These are phyloP conservation scores for Rhingia campestris DNA, from an alignment of 2,888 invertebrate genomes.

Conservation along the genomic window DNA sequence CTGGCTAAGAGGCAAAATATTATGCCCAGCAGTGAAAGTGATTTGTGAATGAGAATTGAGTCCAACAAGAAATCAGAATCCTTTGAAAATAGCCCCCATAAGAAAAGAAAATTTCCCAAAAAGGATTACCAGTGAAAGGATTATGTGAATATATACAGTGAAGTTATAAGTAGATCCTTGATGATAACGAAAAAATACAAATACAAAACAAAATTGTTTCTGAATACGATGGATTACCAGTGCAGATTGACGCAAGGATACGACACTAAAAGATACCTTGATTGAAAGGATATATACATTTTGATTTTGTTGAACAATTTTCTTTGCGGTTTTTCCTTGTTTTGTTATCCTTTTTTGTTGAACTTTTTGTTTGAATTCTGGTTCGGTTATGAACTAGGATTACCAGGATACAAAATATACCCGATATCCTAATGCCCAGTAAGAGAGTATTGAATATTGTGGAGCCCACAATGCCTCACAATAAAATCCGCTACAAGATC, in stretches of 20 bases:
- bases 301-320: slow-evolving; percentile 31
- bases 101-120: slow-evolving; percentile 1
- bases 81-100: slow-evolving; percentile 22
- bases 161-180: slow-evolving; percentile 36
- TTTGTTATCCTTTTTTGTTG: slow-evolving; percentile 41
- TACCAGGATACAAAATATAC: slow-evolving; percentile 1
- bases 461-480: slow-evolving; percentile 71
- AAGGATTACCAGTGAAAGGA: slow-evolving; percentile 72
- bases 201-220: slow-evolving; percentile 24
- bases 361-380: slow-evolving; percentile 10
- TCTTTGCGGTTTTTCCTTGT: slow-evolving; percentile 26
- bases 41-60: slow-evolving; percentile 65
- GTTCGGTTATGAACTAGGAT: slow-evolving; percentile 25
- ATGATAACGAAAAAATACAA: slow-evolving; percentile 29
- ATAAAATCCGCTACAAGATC: slow-evolving; percentile 72
- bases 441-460: slow-evolving; percentile 44
- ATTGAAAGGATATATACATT: slow-evolving; percentile 58
- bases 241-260: slow-evolving; percentile 71
- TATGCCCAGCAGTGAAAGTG: slow-evolving; percentile 52
- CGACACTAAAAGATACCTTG: slow-evolving; percentile 45
- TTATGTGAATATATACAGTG: slow-evolving; percentile 53
- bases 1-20: slow-evolving; percentile 13
- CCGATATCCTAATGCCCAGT: background rate
- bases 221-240: slow-evolving; percentile 70
- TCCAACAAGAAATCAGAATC: slow-evolving; percentile 23